Percentiles rank a stretch among this genome's conserved stretches.
These are phyloP conservation scores for Oreochromis niloticus DNA, from an alignment of 2,113 vertebrate genomes.

Conservation along the genomic window DNA sequence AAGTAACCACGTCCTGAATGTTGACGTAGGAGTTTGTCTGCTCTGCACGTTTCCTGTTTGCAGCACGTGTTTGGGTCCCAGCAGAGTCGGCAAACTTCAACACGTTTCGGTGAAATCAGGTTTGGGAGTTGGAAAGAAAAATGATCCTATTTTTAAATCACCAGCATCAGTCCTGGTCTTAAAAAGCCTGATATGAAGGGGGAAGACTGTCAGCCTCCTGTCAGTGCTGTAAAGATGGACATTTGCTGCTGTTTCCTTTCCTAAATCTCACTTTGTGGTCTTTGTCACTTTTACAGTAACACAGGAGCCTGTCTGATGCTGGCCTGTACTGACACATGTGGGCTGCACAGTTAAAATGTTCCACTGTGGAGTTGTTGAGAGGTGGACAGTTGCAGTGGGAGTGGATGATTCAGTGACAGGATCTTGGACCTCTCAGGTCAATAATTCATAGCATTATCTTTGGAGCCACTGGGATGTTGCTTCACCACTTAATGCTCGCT, in stretches of 20 bases:
- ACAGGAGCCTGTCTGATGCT: neutral
- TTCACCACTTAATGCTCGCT: neutral
- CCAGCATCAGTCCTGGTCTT: neutral
- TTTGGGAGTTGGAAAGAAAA: neutral
- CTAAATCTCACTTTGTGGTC: neutral
- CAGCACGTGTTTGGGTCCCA: too few species aligned
- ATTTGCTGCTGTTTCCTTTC: neutral
- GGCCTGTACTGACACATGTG: neutral
- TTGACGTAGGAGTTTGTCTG: neutral
- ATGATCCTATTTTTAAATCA: neutral
- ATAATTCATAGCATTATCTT: conserved; percentile 24
- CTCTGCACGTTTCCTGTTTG: too few species aligned
- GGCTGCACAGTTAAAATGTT: neutral
- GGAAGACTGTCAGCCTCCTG: neutral
- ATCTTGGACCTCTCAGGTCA: conserved; percentile 16
- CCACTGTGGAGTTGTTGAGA: neutral
- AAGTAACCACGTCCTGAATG: neutral
- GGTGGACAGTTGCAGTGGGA: neutral
- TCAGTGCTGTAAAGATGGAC: neutral
- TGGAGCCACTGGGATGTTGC: neutral
- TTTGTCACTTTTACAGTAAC: neutral
- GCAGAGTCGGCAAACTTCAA: too few species aligned
- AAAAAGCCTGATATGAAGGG: neutral
- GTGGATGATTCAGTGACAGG: conserved; percentile 28
- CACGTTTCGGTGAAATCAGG: too few species aligned